Evolutionary conservation across 2,113 vertebrate genomes (phyloP).

Genomic region (Xiphorhynchus elegans): DNA sequence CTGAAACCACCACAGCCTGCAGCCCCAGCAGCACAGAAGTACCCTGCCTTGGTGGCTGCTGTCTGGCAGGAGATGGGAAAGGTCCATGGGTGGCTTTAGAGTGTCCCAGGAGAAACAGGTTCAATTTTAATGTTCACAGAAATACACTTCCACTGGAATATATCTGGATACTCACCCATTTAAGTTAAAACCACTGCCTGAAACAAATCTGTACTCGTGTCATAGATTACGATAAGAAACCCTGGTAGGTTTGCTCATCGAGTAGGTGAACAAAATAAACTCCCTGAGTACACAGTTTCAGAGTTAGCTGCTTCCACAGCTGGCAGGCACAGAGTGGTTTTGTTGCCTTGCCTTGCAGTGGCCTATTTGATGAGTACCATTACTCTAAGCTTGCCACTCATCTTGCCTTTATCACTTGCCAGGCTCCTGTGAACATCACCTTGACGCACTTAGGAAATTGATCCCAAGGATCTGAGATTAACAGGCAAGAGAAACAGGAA

Average conservation of each 20-base stretch:
- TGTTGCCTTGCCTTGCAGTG: neutral
- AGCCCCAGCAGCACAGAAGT: neutral
- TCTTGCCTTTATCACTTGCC: neutral
- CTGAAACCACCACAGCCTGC: accelerated
- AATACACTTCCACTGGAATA: neutral
- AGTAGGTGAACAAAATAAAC: neutral
- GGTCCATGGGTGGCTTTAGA: neutral
- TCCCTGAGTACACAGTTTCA: neutral
- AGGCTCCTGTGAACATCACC: neutral
- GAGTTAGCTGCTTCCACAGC: neutral
- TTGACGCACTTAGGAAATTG: neutral
- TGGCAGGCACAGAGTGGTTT: neutral
- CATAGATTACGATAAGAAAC: neutral
- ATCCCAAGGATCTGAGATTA: neutral
- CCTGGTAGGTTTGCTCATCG: no score
- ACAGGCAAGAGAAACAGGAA: neutral
- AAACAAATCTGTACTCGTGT: neutral
- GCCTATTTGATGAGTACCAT: neutral
- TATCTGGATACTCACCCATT: neutral
- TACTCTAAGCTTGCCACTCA: neutral
- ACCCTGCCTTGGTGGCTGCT: neutral
- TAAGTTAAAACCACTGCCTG: neutral
- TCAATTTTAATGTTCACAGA: neutral
- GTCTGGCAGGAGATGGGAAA: neutral
- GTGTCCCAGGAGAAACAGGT: neutral